Conservation (phyloP, 2,113 vertebrate genomes). For the Microtus ochrogaster region DNA sequence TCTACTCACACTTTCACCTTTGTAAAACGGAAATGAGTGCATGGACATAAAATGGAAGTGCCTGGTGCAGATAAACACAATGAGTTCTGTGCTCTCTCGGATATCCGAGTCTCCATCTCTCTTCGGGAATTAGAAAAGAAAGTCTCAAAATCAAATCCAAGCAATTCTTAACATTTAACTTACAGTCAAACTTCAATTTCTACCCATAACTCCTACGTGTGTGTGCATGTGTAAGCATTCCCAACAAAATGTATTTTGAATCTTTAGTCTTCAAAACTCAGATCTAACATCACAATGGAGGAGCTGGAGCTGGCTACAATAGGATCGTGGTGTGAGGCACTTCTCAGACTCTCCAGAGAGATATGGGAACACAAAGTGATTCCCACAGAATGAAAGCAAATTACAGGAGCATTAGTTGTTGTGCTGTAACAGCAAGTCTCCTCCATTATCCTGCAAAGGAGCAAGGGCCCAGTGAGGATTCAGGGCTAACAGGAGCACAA, state of each 20-base stretch:
- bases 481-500: too few species aligned
- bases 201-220: neutral
- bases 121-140: neutral
- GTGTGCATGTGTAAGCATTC: neutral
- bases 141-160: neutral
- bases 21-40: neutral
- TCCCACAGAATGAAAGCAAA: too few species aligned
- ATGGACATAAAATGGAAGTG: neutral
- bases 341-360: too few species aligned
- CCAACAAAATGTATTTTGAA: neutral
- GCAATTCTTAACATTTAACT: neutral
- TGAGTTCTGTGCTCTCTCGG: neutral
- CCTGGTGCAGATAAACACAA: neutral
- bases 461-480: too few species aligned
- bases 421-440: too few species aligned
- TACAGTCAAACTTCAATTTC: neutral
- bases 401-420: too few species aligned
- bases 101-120: neutral
- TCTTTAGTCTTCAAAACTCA: neutral
- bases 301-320: too few species aligned
- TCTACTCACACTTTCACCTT: neutral
- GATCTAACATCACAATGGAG: neutral
- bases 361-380: too few species aligned
- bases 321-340: too few species aligned
- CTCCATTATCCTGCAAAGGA: too few species aligned